A percentile compares a stretch with the other conserved stretches of the same genome.
These are phyloP conservation scores for Acomys russatus DNA, from an alignment of 2,797 vertebrate species.

Conservation along the genomic window DNA sequence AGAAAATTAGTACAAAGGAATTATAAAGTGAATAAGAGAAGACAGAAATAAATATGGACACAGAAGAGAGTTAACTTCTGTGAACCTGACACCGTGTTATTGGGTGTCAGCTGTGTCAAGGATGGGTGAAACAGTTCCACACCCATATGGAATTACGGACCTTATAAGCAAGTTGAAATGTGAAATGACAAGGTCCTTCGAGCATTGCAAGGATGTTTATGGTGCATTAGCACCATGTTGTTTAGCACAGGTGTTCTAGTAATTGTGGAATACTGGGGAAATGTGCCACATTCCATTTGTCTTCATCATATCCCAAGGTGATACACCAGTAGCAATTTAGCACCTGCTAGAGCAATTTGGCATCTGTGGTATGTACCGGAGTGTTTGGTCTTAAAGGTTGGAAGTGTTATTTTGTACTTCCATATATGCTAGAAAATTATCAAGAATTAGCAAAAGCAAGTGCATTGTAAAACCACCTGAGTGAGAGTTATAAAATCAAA, in stretches of 20 bases:
- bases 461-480: slow-evolving; percentile 20
- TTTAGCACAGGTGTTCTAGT: slow-evolving; percentile 72
- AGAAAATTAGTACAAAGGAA: neutral
- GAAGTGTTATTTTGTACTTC: slow-evolving; percentile 76
- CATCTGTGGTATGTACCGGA: slow-evolving; percentile 77
- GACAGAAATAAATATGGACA: neutral
- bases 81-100: neutral
- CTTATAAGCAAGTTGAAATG: slow-evolving; percentile 40
- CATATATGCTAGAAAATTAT: slow-evolving; percentile 43
- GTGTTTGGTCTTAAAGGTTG: slow-evolving; percentile 78
- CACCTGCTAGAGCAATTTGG: slow-evolving; percentile 81
- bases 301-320: slow-evolving; percentile 76
- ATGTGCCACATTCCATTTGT: slow-evolving; percentile 64
- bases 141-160: neutral
- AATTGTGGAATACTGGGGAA: slow-evolving; percentile 73
- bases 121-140: slow-evolving; percentile 26
- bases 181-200: slow-evolving; percentile 52
- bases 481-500: slow-evolving; percentile 61
- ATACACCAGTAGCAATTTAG: slow-evolving; percentile 78
- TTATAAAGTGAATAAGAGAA: neutral
- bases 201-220: slow-evolving; percentile 64
- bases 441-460: slow-evolving; percentile 57
- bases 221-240: slow-evolving; percentile 64
- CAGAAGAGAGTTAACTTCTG: neutral
- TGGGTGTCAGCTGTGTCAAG: neutral